Base-by-base conservation (phyloP, 1,140 invertebrate species). In the Paralvinella palmiformis region DNA sequence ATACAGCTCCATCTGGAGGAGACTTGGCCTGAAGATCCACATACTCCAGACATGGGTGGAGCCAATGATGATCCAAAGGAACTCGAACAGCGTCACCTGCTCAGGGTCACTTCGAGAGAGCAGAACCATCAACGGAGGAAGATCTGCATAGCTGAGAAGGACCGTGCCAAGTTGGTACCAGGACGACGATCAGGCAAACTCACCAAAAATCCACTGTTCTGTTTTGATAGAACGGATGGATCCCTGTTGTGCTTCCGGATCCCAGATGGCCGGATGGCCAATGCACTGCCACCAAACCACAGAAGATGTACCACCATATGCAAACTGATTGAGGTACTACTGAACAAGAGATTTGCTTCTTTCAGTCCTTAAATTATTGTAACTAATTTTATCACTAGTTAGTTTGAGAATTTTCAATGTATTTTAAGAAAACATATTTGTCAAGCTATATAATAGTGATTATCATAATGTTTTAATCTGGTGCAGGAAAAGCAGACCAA, bases 1-100 rank as follows among this genome's bases (percentile, higher is more conserved):
- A 86, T 88, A 44, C 87, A 89, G 71, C 78, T 88, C 1, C 83
- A 87, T 31, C 83, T 89, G 35, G 85, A 88, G 69, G 86, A 88
- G 71, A 78, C 78, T 1, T 87, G 86, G 84, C 86, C 86, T 22
- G 33, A 62, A 55, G 63, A 66, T 50, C 4, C 10, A 32, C 6
- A 20, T 6, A 31, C n/a, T 3, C 59, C 6, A 41, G 59, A 59
- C 32, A 17, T 22, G 7, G 24, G 48, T 2, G 17, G 48, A 10
- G 3, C 1, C 48, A 22, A 20, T 24, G 35, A 24, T 13, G 22
- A 37, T 7, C 33, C 35, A 4, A 17, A 29, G 13, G 6, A 3
- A 29, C 44, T 20, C 55, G 55, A n/a, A 29, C 20, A 32, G 31
- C 27, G 6, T 32, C n/a, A 10, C 15, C 17, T 6, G 27, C 10